These are phyloP conservation scores for Galago senegalensis DNA, from an alignment of 2,797 vertebrate genomes.

Conservation along the genomic window DNA sequence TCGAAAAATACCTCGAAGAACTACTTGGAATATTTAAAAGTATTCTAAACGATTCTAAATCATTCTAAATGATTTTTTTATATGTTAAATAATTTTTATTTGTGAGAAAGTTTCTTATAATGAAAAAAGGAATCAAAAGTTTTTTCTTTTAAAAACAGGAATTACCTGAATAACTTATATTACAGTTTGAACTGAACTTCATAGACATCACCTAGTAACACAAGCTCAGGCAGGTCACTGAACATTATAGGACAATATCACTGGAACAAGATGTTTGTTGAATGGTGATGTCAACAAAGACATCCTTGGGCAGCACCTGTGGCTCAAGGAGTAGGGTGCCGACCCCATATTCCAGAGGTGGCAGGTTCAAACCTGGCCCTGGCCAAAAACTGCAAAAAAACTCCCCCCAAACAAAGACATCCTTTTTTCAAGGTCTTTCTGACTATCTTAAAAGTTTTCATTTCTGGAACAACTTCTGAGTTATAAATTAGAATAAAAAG, in stretches of 20 bases:
- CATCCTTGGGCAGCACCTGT: not conserved
- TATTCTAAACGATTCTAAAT: constrained; percentile 79
- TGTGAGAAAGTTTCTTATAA: constrained; percentile 76
- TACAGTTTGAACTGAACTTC: constrained; percentile 66
- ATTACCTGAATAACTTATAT: constrained; percentile 31
- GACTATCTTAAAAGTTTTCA: constrained; percentile 3
- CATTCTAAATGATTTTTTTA: constrained; percentile 59
- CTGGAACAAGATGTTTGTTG: not conserved
- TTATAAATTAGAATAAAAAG: constrained; percentile 42
- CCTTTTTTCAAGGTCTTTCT: not conserved
- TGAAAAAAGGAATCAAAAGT: constrained; percentile 29
- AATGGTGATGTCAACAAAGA: not conserved
- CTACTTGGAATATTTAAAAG: constrained; percentile 73
- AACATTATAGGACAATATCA: not conserved
- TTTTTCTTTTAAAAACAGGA: constrained; percentile 72
- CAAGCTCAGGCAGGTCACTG: not conserved
- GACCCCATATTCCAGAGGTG: too few relatives aligned
- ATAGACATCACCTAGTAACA: constrained; percentile 69
- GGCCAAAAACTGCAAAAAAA: too few relatives aligned
- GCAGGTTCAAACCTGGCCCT: too few relatives aligned
- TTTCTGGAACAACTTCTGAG: not conserved
- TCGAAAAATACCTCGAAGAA: constrained; percentile 74
- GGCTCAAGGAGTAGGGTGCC: too few relatives aligned
- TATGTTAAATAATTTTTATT: constrained; percentile 75
- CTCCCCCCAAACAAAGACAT: not conserved